Base-by-base conservation (phyloP, 1,140 invertebrate species). In the Scaptomyza pallida region DNA sequence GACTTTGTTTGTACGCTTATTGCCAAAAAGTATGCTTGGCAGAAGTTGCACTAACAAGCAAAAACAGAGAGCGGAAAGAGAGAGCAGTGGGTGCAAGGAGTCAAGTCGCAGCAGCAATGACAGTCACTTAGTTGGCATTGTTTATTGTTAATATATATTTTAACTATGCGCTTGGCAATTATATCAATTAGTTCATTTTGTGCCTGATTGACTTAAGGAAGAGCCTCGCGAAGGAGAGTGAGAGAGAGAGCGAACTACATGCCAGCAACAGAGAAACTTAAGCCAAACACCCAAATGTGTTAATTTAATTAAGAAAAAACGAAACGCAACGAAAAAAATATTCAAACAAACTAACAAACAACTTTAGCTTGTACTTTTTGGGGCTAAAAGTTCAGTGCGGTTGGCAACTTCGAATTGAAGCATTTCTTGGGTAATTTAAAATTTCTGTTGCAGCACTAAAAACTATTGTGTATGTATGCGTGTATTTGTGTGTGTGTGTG, bases 131-230 rank as follows among this genome's bases (percentile, higher is more conserved):
- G 60, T 57, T 33, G 45, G 59, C 73, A 77, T 70, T 81, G 63
- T 81, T 78, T 77, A 73, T 77, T n/a, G n/a, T n/a, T n/a, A n/a
- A 69, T 61, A 81, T 62, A 30, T 1, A 30, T 78, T 78, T 73
- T 73, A 74, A 78, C 78, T 78, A 81, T 83, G 78, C 78, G 67
- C 55, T 33, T 61, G 70, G 75, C 78, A 81, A 83, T 81, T 81
- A 81, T 78, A 78, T 81, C 79, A 81, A 81, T 81, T 81, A 81
- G 79, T 71, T 81, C 74, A 70, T 80, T 80, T 80, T 80, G 72
- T 65, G 72, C 77, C 77, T 76, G 72, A 79, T 79, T 79, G 77
- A 80, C 77, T 80, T 55, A 1, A 8, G 43, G 19, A 44, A 30
- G 26, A 30, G 43, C 41, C 12, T 10, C 9, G 10, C 16, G 15